These are phyloP conservation scores for Porphyrio hochstetteri DNA, from an alignment of 2,113 vertebrate genomes.

Conservation along the genomic window DNA sequence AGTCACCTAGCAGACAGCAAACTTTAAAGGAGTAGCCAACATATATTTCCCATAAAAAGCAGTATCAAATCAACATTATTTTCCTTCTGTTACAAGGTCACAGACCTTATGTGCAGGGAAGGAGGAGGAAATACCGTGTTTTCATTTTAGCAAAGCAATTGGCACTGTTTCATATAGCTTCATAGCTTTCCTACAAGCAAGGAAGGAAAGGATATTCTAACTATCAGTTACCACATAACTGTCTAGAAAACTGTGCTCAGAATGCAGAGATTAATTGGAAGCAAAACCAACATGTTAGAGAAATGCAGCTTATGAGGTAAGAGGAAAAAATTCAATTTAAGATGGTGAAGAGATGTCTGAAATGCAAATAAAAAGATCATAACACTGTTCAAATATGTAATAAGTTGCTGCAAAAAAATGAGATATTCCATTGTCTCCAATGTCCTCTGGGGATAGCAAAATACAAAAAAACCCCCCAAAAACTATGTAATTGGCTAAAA, in stretches of 20 bases:
- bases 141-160: neutral
- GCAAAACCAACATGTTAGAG: neutral
- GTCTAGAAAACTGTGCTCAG: neutral
- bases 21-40: neutral
- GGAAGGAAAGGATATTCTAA: neutral
- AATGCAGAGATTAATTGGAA: neutral
- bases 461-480: neutral
- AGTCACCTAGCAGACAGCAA: neutral
- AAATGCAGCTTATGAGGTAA: neutral
- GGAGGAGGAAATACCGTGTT: neutral
- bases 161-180: neutral
- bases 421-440: neutral
- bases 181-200: neutral
- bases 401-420: neutral
- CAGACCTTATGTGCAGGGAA: neutral
- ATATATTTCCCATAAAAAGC: neutral
- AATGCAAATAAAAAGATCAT: neutral
- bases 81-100: neutral
- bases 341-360: neutral
- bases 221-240: neutral
- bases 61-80: neutral
- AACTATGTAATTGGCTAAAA: neutral
- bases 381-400: neutral
- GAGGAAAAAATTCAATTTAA: neutral
- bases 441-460: neutral